Conservation (phyloP, 2,113 vertebrate genomes). For the Neolamprologus tretocephalus region DNA sequence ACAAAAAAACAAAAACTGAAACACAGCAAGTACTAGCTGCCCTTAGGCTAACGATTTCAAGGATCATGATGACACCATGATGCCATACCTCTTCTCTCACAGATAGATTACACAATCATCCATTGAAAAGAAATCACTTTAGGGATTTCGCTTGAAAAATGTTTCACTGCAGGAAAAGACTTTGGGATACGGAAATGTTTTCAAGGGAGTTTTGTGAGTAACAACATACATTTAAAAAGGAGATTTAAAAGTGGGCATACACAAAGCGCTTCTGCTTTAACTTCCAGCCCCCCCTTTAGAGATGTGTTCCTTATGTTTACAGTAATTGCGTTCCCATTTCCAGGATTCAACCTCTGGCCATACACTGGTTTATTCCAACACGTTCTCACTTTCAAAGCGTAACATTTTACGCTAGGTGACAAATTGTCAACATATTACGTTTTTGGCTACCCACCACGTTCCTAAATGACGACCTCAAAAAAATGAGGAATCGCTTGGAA, state of each 20-base stretch:
- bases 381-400: neutral
- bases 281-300: neutral
- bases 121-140: neutral
- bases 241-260: neutral
- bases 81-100: neutral
- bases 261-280: neutral
- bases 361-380: constrained; percentile 52
- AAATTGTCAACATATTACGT: neutral
- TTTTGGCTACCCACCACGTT: neutral
- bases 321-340: constrained; percentile 53
- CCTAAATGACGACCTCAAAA: neutral
- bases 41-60: constrained; percentile 22
- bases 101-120: neutral
- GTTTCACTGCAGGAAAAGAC: neutral
- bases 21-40: neutral
- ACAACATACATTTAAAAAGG: neutral
- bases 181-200: neutral
- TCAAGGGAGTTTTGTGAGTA: neutral
- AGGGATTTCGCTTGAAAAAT: neutral
- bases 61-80: constrained; percentile 28
- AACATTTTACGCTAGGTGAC: neutral
- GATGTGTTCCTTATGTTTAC: constrained; percentile 34
- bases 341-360: constrained; percentile 44
- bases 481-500: neutral
- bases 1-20: neutral